These are phyloP conservation scores for Lasioglossum baleicum DNA, from an alignment of 1,140 invertebrate species.

Conservation along the genomic window DNA sequence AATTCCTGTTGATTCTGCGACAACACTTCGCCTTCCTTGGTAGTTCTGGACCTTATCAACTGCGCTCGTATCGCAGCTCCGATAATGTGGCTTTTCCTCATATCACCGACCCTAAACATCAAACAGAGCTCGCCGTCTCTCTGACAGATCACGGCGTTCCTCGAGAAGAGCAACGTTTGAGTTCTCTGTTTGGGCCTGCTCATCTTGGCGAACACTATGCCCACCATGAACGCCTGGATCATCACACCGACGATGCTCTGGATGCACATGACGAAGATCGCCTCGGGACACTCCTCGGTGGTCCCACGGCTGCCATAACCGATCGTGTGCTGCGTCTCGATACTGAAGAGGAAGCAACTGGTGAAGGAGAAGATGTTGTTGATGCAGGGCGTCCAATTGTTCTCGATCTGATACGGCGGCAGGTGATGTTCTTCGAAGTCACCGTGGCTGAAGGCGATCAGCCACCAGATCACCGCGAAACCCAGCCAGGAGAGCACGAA, in stretches of 20 bases:
- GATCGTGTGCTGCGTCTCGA: constrained; percentile 96
- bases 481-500: constrained; percentile 95
- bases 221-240: constrained; percentile 94
- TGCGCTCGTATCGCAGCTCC: constrained; percentile 94
- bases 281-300: constrained; percentile 97
- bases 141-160: constrained; percentile 94
- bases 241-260: constrained; percentile 98
- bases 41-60: constrained; percentile 93
- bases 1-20: constrained; percentile 92
- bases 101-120: constrained; percentile 98
- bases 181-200: constrained; percentile 97
- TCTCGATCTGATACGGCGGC: constrained; percentile 83
- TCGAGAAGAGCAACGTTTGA: constrained; percentile 97
- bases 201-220: constrained; percentile 97
- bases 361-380: constrained; percentile 90
- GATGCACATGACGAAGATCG: constrained; percentile 97
- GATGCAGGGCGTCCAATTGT: constrained; percentile 91
- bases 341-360: constrained; percentile 94
- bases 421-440: constrained; percentile 90
- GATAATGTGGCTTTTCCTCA: constrained; percentile 98
- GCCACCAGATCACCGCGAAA: constrained; percentile 96
- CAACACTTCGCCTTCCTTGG: constrained; percentile 92
- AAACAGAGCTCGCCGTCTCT: constrained; percentile 93
- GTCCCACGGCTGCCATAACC: constrained; percentile 90
- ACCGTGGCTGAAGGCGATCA: constrained; percentile 95